Evolutionary conservation across 2,888 invertebrate species (phyloP).

Genomic region (Drosophila sordidapex): DNA sequence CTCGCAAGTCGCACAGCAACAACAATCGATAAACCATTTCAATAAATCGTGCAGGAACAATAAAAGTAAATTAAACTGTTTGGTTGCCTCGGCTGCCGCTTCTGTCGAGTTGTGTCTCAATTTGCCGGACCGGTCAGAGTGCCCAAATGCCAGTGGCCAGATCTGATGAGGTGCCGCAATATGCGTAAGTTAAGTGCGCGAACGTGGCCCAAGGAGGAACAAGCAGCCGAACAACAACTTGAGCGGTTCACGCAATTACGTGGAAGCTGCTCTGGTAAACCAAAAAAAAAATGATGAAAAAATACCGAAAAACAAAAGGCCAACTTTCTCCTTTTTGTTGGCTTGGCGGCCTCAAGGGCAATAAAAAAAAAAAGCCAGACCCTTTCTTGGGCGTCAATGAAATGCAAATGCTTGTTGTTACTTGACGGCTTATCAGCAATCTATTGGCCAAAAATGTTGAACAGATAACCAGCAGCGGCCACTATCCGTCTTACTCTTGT

Average conservation of each 20-base stretch:
- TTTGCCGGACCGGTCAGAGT: slow-evolving; percentile 42
- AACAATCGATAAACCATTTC: slow-evolving; percentile 63
- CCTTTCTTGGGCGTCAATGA: slow-evolving; percentile 62
- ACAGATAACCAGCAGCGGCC: slow-evolving; percentile 56
- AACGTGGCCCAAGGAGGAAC: slow-evolving; percentile 56
- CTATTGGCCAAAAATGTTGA: slow-evolving; percentile 74
- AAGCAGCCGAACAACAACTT: slow-evolving; percentile 30
- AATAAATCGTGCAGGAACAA: slow-evolving; percentile 73
- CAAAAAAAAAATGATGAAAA: slow-evolving; percentile 6
- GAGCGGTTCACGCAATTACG: slow-evolving; percentile 55
- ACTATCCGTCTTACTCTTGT: slow-evolving; percentile 16
- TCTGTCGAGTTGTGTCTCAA: slow-evolving; percentile 69
- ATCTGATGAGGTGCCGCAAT: slow-evolving; percentile 68
- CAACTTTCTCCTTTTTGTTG: slow-evolving; percentile 55
- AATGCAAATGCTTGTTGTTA: slow-evolving; percentile 67
- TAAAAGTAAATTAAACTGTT: slow-evolving; percentile 73
- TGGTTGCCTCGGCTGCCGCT: slow-evolving; percentile 34
- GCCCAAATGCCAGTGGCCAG: slow-evolving; percentile 30
- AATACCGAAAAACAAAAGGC: slow-evolving; percentile 9
- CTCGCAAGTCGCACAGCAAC: background rate
- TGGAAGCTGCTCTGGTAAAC: slow-evolving; percentile 49
- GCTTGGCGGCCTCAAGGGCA: slow-evolving; percentile 37
- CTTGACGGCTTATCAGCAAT: slow-evolving; percentile 70
- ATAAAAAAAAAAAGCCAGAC: slow-evolving; percentile 26
- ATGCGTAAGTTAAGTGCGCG: slow-evolving; percentile 67